A percentile compares a stretch with the other conserved stretches of the same genome.
phyloP scores from a whole-genome alignment of 2,888 invertebrate species.

The Epinotia brunnichana region DNA sequence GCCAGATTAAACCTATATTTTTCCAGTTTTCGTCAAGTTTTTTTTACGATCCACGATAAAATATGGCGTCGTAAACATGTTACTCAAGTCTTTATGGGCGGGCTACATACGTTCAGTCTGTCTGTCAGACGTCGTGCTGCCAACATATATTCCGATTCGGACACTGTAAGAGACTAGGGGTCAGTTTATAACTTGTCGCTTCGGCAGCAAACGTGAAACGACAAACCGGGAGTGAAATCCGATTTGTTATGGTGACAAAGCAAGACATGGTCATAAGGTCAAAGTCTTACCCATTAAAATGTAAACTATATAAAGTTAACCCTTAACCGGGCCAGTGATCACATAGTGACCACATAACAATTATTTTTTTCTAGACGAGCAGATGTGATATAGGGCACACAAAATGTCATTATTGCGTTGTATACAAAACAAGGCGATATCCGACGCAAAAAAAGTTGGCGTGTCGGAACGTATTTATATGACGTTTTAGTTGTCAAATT shows the following conservation, averaged over 20 bases:
- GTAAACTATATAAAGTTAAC: background rate
- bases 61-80: slow-evolving; percentile 38
- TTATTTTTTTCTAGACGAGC: too few relatives aligned
- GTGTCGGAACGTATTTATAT: too few relatives aligned
- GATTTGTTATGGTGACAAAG: background rate
- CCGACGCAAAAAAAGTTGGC: too few relatives aligned
- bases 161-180: background rate
- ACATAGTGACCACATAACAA: too few relatives aligned
- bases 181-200: background rate
- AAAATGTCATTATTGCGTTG: too few relatives aligned
- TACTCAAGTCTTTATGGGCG: slow-evolving; percentile 30
- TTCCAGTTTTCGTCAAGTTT: slow-evolving; percentile 37
- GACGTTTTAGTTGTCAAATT: too few relatives aligned
- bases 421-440: too few relatives aligned
- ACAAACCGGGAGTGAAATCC: slow-evolving; percentile 1
- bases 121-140: background rate
- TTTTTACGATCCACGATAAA: slow-evolving; percentile 38
- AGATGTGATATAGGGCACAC: too few relatives aligned
- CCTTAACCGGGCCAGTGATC: too few relatives aligned
- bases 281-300: background rate
- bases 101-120: slow-evolving; percentile 16
- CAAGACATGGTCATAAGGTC: too few relatives aligned
- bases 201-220: background rate
- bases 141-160: background rate
- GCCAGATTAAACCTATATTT: slow-evolving; percentile 37